Evolutionary conservation across 2,797 vertebrate species (phyloP).

Genomic region (Lemur catta): DNA sequence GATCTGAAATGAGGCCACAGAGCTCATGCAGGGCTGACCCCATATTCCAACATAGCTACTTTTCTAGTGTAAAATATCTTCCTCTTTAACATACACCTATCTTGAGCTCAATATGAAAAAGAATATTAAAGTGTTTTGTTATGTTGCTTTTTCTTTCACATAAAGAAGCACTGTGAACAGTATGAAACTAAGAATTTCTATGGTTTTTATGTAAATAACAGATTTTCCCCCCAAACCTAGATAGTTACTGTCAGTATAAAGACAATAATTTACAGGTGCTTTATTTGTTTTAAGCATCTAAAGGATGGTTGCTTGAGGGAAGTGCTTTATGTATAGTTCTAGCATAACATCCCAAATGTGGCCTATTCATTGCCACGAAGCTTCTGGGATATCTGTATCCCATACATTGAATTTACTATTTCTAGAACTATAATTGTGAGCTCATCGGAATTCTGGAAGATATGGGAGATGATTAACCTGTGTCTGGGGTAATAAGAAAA

Average conservation of each 20-base stretch:
- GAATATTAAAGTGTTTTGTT: background rate
- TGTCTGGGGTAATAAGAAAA: slow-evolving; percentile 26
- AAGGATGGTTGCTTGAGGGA: background rate
- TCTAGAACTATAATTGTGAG: slow-evolving; percentile 34
- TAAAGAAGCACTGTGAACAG: background rate
- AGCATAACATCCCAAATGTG: background rate
- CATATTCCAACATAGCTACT: background rate
- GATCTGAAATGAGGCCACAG: background rate
- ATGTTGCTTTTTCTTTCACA: background rate
- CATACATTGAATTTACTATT: background rate
- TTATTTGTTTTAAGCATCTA: background rate
- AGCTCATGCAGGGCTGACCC: background rate
- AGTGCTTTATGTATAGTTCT: background rate
- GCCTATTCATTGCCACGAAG: background rate
- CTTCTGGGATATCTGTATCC: background rate
- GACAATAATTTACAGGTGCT: background rate
- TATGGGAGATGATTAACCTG: background rate
- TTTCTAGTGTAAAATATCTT: background rate
- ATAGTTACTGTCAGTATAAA: background rate
- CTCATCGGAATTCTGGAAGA: background rate
- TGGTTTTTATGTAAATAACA: background rate
- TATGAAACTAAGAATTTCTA: background rate
- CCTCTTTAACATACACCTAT: background rate
- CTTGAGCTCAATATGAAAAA: background rate
- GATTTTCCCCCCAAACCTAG: background rate